phyloP scores from a whole-genome alignment of 1,140 invertebrate species.

The Caenorhabditis latens region DNA sequence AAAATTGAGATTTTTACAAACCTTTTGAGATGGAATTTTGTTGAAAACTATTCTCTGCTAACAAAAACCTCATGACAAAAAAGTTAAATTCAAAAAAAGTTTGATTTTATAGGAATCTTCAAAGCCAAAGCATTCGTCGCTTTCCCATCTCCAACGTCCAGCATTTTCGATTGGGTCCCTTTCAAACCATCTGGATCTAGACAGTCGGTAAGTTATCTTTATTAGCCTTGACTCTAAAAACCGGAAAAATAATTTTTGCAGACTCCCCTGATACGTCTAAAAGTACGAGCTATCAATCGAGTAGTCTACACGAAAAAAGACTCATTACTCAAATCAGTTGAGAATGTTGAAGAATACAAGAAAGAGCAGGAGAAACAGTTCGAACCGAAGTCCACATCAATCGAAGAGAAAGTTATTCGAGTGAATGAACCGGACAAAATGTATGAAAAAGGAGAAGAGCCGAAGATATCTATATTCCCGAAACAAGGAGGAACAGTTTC shows the following conservation, averaged over 20 bases:
- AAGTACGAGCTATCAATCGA: constrained; percentile 18
- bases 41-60: background rate
- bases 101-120: background rate
- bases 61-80: background rate
- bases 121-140: background rate
- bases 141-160: background rate
- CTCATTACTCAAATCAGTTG: background rate
- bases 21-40: too few relatives aligned
- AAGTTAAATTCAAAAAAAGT: background rate
- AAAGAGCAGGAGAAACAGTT: constrained; percentile 24
- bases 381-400: background rate
- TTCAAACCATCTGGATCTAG: background rate
- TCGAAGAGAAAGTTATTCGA: background rate
- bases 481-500: constrained; percentile 22
- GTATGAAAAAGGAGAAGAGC: constrained; percentile 49
- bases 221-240: too few relatives aligned
- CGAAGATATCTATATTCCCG: constrained; percentile 27
- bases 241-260: background rate
- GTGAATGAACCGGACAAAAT: constrained; percentile 36
- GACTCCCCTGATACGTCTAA: background rate
- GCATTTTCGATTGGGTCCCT: constrained; percentile 24
- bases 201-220: background rate
- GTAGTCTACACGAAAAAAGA: constrained; percentile 53
- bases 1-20: too few relatives aligned
- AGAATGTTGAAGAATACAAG: constrained; percentile 10